Conservation (phyloP, 2,113 vertebrate genomes). For the Crotophaga sulcirostris region DNA sequence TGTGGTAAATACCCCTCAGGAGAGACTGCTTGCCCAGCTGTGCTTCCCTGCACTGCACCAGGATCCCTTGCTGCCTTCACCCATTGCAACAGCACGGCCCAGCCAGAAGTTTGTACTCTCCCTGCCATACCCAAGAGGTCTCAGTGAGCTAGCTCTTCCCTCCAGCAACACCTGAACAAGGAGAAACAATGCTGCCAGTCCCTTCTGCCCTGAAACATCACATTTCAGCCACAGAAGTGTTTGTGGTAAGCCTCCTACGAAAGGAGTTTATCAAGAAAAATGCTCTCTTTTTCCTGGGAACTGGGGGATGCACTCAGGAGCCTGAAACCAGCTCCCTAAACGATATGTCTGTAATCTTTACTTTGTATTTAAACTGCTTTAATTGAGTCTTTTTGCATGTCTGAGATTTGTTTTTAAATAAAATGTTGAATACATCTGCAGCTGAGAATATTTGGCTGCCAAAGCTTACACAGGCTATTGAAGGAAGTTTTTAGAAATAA, state of each 20-base stretch:
- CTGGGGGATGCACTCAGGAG: accelerated
- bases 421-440: not conserved
- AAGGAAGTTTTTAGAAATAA: not conserved
- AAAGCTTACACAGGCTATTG: not conserved
- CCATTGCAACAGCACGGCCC: accelerated
- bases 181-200: not conserved
- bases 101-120: not conserved
- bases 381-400: not conserved
- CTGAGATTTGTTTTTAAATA: conserved; percentile 20
- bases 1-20: accelerated
- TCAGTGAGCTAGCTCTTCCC: not conserved
- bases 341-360: not conserved
- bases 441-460: conserved; percentile 23
- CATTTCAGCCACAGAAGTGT: not conserved
- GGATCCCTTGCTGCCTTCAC: not conserved
- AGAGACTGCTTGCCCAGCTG: not conserved
- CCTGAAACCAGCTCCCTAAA: not conserved
- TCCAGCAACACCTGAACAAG: not conserved
- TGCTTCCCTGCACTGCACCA: accelerated
- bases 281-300: not conserved
- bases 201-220: not conserved
- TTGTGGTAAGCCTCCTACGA: not conserved
- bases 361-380: not conserved
- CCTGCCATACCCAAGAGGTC: not conserved
- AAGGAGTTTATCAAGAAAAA: not conserved